These are phyloP conservation scores for Rhinolophus sinicus DNA, from an alignment of 2,113 vertebrate genomes.

Conservation along the genomic window DNA sequence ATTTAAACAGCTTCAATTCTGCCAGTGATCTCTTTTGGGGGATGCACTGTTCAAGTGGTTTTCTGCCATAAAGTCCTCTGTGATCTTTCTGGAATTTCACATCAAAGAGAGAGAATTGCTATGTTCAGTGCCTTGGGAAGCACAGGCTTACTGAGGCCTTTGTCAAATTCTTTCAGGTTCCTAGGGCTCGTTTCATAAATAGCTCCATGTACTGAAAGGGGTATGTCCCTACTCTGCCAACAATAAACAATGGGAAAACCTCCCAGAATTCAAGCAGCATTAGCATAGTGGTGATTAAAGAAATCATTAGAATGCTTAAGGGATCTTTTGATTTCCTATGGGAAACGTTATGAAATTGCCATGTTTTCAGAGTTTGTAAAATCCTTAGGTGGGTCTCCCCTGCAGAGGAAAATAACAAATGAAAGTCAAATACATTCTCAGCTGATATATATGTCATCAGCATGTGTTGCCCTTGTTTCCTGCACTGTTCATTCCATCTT, in stretches of 20 bases:
- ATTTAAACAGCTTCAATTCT: conserved; percentile 19
- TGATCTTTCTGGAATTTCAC: conserved; percentile 11
- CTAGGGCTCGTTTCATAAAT: not conserved
- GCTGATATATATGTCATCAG: not conserved
- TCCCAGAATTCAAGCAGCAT: not conserved
- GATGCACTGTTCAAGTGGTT: not conserved
- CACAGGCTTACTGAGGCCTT: not conserved
- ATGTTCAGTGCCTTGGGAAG: not conserved
- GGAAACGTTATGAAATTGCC: conserved; percentile 38
- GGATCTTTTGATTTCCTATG: conserved; percentile 19
- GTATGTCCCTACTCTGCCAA: not conserved
- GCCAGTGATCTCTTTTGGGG: not conserved
- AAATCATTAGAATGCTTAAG: conserved; percentile 8
- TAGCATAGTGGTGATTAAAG: not conserved
- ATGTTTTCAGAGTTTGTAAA: conserved; percentile 22
- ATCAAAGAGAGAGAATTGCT: not conserved
- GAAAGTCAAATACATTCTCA: not conserved
- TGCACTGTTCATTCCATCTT: not conserved
- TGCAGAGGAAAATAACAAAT: not conserved
- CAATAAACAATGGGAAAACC: not conserved
- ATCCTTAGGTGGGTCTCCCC: not conserved
- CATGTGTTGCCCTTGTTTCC: too few species aligned
- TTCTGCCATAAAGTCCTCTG: not conserved
- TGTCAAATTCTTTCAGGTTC: not conserved
- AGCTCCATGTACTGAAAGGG: not conserved